Evolutionary conservation across 2,888 invertebrate species (phyloP).

Genomic region (Sepioteuthis lessoniana): DNA sequence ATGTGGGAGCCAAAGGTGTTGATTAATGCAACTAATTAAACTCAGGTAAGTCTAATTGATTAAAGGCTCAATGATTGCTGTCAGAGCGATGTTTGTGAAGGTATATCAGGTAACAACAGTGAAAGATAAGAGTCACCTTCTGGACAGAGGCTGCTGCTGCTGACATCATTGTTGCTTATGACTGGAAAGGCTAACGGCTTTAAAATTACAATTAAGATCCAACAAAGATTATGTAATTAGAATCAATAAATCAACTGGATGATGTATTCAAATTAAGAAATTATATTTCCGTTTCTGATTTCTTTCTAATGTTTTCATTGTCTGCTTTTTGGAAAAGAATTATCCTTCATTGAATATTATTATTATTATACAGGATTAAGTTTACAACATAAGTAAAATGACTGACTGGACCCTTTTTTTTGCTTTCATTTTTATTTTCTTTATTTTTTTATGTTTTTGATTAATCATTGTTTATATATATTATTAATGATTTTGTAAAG

Average conservation of each 20-base stretch:
- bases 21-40: constrained; percentile 33
- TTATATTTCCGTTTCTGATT: background rate
- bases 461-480: too few species aligned
- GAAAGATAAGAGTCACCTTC: constrained; percentile 2
- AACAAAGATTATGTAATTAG: background rate
- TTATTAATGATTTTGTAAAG: too few species aligned
- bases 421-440: too few species aligned
- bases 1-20: constrained; percentile 13
- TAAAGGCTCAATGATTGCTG: background rate
- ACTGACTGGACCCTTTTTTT: too few species aligned
- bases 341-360: too few species aligned
- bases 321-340: too few species aligned
- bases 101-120: background rate
- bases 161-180: background rate
- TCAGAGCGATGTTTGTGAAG: background rate
- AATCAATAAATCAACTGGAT: background rate
- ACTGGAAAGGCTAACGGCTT: background rate
- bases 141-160: background rate
- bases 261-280: background rate
- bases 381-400: too few species aligned
- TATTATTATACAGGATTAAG: too few species aligned
- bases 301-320: too few species aligned
- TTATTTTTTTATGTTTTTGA: too few species aligned
- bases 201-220: background rate
- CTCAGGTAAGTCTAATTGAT: constrained; percentile 12